Evolutionary conservation across 1,140 invertebrate genomes (phyloP).

Genomic region (Pogonus chalceus): DNA sequence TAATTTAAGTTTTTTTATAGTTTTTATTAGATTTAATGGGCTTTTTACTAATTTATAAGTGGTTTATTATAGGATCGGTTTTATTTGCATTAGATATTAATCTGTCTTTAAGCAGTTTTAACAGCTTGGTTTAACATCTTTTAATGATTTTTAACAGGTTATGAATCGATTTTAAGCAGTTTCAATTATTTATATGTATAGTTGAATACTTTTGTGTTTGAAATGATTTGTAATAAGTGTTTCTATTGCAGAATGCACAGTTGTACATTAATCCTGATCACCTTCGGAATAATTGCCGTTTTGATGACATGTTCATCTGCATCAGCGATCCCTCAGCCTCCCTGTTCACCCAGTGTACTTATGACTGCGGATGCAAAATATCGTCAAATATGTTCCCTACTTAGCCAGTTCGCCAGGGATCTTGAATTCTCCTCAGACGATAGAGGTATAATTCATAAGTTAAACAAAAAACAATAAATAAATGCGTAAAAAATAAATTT

Average conservation of each 20-base stretch:
- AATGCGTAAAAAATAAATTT: conserved; percentile 12
- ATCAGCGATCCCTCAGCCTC: conserved; percentile 26
- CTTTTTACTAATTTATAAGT: too few relatives aligned
- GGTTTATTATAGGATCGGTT: too few relatives aligned
- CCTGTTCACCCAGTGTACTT: conserved; percentile 9
- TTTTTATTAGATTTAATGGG: too few relatives aligned
- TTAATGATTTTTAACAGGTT: too few relatives aligned
- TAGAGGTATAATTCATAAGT: conserved; percentile 7
- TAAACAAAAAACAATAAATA: conserved; percentile 9
- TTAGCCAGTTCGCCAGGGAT: not conserved
- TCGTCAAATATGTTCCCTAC: conserved; percentile 25
- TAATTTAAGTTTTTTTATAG: too few relatives aligned
- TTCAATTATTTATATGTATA: too few relatives aligned
- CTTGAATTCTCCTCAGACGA: conserved; percentile 13
- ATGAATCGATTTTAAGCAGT: too few relatives aligned
- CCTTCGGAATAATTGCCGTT: conserved; percentile 16
- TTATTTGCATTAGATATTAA: too few relatives aligned
- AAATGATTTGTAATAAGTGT: too few relatives aligned
- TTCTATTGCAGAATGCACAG: conserved; percentile 22
- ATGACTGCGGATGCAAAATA: conserved; percentile 21
- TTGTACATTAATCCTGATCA: conserved; percentile 13
- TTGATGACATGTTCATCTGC: conserved; percentile 17
- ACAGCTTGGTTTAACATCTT: too few relatives aligned
- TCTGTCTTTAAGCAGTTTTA: too few relatives aligned
- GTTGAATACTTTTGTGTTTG: too few relatives aligned